These are phyloP conservation scores for Dicycla oo DNA, from an alignment of 2,888 invertebrate species.

Conservation along the genomic window DNA sequence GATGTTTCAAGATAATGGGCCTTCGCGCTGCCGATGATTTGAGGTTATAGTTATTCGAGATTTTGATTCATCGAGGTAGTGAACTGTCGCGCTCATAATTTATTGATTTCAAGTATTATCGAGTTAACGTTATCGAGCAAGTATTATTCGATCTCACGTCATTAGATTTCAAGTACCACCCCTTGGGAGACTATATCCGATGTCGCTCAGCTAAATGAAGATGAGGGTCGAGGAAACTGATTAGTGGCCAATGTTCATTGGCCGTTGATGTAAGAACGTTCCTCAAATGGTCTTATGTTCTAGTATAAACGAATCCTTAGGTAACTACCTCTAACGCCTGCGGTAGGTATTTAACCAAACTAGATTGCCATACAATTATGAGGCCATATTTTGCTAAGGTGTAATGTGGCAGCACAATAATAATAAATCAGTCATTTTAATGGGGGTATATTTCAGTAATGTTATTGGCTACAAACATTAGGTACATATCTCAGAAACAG, in stretches of 20 bases:
- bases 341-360: not conserved
- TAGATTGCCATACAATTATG: slow-evolving; percentile 4
- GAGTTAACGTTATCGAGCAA: too few species aligned
- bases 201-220: not conserved
- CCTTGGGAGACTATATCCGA: not conserved
- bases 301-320: not conserved
- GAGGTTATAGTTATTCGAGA: too few species aligned
- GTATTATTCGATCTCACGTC: too few species aligned
- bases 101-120: too few species aligned
- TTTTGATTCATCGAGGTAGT: too few species aligned
- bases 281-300: not conserved
- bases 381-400: slow-evolving; percentile 7
- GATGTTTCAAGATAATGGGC: too few species aligned
- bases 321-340: not conserved
- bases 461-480: slow-evolving; percentile 43
- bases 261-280: not conserved
- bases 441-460: slow-evolving; percentile 41
- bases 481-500: not conserved
- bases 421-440: slow-evolving; percentile 41
- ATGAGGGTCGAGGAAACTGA: not conserved
- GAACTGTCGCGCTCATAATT: too few species aligned
- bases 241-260: not conserved
- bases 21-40: too few species aligned
- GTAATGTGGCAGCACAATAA: slow-evolving; percentile 41
- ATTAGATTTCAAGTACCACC: too few species aligned